These are phyloP conservation scores for Leptoteleia sp. DNA, from an alignment of 1,140 invertebrate genomes.

Conservation along the genomic window DNA sequence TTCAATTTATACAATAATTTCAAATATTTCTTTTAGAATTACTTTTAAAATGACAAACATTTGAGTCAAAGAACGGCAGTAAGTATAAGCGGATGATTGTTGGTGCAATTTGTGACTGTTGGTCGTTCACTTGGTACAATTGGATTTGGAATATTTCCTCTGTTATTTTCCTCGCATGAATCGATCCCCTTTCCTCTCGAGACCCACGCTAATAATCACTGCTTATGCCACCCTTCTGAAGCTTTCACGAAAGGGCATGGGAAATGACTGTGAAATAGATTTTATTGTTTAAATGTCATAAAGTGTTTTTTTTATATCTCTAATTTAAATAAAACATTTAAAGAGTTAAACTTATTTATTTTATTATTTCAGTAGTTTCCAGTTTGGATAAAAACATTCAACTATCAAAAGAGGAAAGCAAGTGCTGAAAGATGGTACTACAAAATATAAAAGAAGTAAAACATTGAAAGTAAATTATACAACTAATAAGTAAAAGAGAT, in stretches of 20 bases:
- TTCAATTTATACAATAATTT: slow-evolving; percentile 13
- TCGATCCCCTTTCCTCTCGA: slow-evolving; percentile 54
- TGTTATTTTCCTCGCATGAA: slow-evolving; percentile 52
- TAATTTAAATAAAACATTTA: slow-evolving; percentile 37
- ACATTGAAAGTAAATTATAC: background rate
- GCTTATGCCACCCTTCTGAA: slow-evolving; percentile 54
- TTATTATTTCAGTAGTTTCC: background rate
- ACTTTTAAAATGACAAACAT: slow-evolving; percentile 28
- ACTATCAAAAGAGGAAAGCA: too few relatives aligned
- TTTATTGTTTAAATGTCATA: slow-evolving; percentile 40
- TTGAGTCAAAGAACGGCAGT: slow-evolving; percentile 38
- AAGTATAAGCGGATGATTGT: slow-evolving; percentile 45
- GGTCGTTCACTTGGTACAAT: slow-evolving; percentile 48
- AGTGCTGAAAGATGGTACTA: too few relatives aligned
- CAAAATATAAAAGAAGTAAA: background rate
- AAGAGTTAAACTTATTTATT: background rate
- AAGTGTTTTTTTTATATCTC: slow-evolving; percentile 19
- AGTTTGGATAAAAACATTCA: background rate
- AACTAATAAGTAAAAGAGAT: slow-evolving; percentile 5
- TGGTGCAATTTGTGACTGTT: slow-evolving; percentile 43
- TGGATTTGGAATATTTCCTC: slow-evolving; percentile 55
- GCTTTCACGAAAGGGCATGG: slow-evolving; percentile 39
- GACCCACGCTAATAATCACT: slow-evolving; percentile 50
- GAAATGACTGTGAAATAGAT: slow-evolving; percentile 37
- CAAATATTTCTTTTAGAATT: slow-evolving; percentile 25